Evolutionary conservation across 2,113 vertebrate genomes (phyloP), one percentile per base, ranked within the genome.

Genomic region (Plectropomus leopardus): DNA sequence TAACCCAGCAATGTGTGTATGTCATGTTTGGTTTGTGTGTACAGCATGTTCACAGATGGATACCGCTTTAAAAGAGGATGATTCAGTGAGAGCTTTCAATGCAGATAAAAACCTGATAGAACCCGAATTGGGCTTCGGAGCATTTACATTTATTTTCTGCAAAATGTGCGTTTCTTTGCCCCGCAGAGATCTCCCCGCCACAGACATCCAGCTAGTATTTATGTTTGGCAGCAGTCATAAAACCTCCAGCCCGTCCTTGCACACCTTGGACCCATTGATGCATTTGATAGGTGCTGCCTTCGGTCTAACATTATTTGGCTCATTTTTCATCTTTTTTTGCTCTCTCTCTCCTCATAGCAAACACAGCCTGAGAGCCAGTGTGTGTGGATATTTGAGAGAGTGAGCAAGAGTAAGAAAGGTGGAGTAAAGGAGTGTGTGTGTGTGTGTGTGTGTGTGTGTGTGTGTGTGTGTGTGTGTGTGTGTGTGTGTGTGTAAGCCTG

Each of bases 231-330:
- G 78, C 68, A 80, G 66, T 67, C 80, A 85, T 93, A 91, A 93
- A 91, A 88, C 72, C 72, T 86, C 78, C 53, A 75, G 19, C 63
- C 76, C 30, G 89, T 88, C 90, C 93, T 93, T 94, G 90, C 85
- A 89, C 91, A 90, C 88, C 83, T 84, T 74, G 66, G 66, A 70
- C 76, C 72, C 86, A 85, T 75, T 88, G 88, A 88, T 90, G 90
- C 87, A 50, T 91, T 86, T 88, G 89, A 93, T 94, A 83, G 88
- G 86, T 26, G 70, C 79, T 82, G 81, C 87, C 80, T 84, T 88
- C 79, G 36, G 55, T 82, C 87, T 83, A 80, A 90, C 87, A 84
- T 88, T 86, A 88, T 88, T 93, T 90, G 79, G 83, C 76, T 82
- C 72, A 82, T 92, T 93, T 89, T 90, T 92, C 87, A 77, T 84